A percentile compares a stretch with the other conserved stretches of the same genome.
Evolutionary conservation across 2,888 invertebrate genomes (phyloP).

Genomic region (Drosophila paramelanica): DNA sequence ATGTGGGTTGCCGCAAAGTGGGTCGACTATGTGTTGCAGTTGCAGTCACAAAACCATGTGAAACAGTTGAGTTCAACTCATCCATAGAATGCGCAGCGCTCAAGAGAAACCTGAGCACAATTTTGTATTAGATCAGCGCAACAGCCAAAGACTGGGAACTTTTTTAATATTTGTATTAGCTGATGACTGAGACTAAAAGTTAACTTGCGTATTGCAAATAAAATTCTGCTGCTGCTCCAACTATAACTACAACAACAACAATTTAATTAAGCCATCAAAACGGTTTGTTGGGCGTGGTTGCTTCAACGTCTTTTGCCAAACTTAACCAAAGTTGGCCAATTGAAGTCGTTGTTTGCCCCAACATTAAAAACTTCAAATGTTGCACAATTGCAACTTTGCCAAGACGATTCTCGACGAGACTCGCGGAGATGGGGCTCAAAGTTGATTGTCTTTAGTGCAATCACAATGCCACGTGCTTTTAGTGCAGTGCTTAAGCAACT

Average conservation of each 20-base stretch:
- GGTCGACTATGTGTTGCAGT: conserved; percentile 36
- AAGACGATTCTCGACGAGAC: background rate
- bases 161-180: background rate
- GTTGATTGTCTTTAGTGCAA: conserved; percentile 49
- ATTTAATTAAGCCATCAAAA: conserved; percentile 47
- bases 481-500: conserved; percentile 44
- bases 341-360: conserved; percentile 13
- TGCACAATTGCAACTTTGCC: conserved; percentile 48
- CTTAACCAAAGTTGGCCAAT: conserved; percentile 33
- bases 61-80: conserved; percentile 22
- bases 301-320: conserved; percentile 34
- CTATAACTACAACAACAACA: conserved; percentile 2
- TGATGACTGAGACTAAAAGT: too few relatives aligned
- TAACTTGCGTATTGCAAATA: background rate
- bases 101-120: background rate
- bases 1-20: conserved; percentile 47
- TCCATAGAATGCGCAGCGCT: conserved; percentile 14
- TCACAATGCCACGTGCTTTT: conserved; percentile 31
- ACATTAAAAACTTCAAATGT: conserved; percentile 49
- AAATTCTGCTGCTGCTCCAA: conserved; percentile 11
- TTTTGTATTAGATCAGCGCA: too few relatives aligned
- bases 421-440: conserved; percentile 19
- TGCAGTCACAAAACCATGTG: conserved; percentile 19
- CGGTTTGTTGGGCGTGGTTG: conserved; percentile 10
- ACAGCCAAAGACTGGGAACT: background rate